Percentiles rank a stretch among this genome's conserved stretches.
These are phyloP conservation scores for Syngnathus floridae DNA, from an alignment of 2,113 vertebrate genomes.

Conservation along the genomic window DNA sequence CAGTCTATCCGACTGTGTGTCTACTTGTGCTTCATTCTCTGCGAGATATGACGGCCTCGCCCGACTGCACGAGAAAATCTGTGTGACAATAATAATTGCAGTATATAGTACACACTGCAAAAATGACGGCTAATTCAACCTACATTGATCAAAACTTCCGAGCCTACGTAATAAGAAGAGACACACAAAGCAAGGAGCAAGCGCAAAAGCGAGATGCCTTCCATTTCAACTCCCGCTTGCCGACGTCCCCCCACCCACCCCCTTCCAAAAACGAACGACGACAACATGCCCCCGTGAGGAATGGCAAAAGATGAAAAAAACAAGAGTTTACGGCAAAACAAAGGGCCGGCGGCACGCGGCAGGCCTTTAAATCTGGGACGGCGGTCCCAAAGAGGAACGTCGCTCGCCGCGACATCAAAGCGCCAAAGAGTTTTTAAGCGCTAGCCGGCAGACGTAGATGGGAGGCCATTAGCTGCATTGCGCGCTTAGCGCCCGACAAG, in stretches of 20 bases:
- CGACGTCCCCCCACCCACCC: slow-evolving; percentile 49
- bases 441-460: slow-evolving; percentile 46
- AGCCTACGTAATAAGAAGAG: slow-evolving; percentile 9
- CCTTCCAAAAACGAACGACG: slow-evolving; percentile 31
- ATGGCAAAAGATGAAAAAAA: slow-evolving; percentile 48
- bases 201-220: slow-evolving; percentile 54
- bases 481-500: slow-evolving; percentile 36
- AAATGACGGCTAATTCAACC: neutral
- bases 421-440: slow-evolving; percentile 42
- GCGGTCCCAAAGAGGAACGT: slow-evolving; percentile 62
- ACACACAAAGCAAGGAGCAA: slow-evolving; percentile 31
- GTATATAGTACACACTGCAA: too few species aligned
- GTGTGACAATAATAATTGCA: too few species aligned
- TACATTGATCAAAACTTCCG: neutral
- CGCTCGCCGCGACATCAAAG: slow-evolving; percentile 55
- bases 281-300: slow-evolving; percentile 51
- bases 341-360: slow-evolving; percentile 62
- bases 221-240: slow-evolving; percentile 62
- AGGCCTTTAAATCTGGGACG: slow-evolving; percentile 68
- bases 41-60: too few species aligned
- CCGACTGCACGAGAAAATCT: too few species aligned
- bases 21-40: too few species aligned
- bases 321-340: slow-evolving; percentile 58
- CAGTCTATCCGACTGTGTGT: too few species aligned
- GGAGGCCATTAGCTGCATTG: slow-evolving; percentile 53